A percentile compares a stretch with the other conserved stretches of the same genome.
Conservation (phyloP, 2,888 invertebrate species). For the Andrena marginata region DNA sequence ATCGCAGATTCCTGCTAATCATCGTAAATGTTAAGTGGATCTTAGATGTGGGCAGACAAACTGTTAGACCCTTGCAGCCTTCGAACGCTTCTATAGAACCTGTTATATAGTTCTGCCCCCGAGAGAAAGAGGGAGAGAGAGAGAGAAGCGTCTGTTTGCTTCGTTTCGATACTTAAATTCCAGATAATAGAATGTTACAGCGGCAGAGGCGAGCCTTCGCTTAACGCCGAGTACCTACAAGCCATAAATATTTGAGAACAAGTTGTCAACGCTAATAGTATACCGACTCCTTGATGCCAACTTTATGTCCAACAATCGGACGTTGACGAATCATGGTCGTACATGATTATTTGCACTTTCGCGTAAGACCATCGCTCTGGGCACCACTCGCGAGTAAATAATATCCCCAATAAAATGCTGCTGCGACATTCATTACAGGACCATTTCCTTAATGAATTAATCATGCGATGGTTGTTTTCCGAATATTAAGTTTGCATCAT, state of each 20-base stretch:
- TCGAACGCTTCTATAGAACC: conserved; percentile 10
- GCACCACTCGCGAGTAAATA: not conserved
- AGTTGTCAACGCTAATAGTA: conserved; percentile 19
- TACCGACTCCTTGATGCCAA: not conserved
- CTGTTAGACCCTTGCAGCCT: conserved; percentile 22
- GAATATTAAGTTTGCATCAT: not conserved
- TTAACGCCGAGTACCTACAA: not conserved
- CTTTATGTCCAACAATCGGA: not conserved
- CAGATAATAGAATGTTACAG: conserved; percentile 1
- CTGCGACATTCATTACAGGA: too few species aligned
- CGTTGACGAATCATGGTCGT: not conserved
- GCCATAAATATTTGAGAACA: conserved; percentile 30
- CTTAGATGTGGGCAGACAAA: conserved; percentile 46
- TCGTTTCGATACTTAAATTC: conserved; percentile 16
- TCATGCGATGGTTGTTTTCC: too few species aligned
- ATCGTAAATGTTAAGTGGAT: conserved; percentile 71
- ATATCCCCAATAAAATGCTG: too few species aligned
- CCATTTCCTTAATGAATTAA: too few species aligned
- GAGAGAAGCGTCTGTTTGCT: conserved; percentile 1
- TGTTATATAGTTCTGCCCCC: not conserved
- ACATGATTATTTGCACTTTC: not conserved
- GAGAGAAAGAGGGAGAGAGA: not conserved
- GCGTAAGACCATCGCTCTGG: not conserved
- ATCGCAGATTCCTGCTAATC: conserved; percentile 63
- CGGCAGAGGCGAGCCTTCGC: not conserved